A percentile compares a stretch with the other conserved stretches of the same genome.
Evolutionary conservation across 2,113 vertebrate genomes (phyloP).

Genomic region (Urocitellus parryii): DNA sequence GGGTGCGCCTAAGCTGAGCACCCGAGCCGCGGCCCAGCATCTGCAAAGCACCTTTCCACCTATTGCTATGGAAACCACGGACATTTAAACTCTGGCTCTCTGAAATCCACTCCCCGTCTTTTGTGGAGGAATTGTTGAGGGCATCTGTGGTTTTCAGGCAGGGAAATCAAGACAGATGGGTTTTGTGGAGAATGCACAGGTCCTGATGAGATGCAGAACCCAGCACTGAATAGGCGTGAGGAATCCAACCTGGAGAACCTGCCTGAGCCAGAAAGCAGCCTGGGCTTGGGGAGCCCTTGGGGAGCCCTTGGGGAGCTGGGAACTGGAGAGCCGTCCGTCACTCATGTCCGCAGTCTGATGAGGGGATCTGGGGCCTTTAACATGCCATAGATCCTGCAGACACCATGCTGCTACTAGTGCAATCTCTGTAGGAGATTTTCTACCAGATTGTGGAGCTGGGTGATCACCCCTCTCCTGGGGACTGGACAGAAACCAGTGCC

Average conservation of each 20-base stretch:
- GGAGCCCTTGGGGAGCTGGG: too few species aligned
- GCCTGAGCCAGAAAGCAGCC: too few species aligned
- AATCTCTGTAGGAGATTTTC: background rate
- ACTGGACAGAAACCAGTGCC: background rate
- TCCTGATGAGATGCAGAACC: too few species aligned
- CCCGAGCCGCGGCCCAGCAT: background rate
- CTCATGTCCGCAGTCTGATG: too few species aligned
- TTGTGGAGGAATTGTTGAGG: constrained; percentile 60
- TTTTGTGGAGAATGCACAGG: too few species aligned
- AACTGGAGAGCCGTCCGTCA: too few species aligned
- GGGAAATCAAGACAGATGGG: too few species aligned
- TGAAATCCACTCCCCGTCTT: constrained; percentile 55
- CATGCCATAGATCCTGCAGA: background rate
- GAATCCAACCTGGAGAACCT: too few species aligned
- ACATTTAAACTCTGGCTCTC: constrained; percentile 61
- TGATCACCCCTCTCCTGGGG: background rate
- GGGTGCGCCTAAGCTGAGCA: background rate
- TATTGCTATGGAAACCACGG: background rate
- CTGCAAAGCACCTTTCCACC: background rate
- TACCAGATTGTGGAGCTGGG: background rate
- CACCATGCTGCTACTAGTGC: background rate
- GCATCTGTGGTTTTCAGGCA: background rate
- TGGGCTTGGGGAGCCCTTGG: too few species aligned
- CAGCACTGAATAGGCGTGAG: too few species aligned
- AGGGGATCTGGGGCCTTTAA: background rate